Evolutionary conservation across 2,113 vertebrate genomes (phyloP).

Genomic region (Muscicapa adusta): DNA sequence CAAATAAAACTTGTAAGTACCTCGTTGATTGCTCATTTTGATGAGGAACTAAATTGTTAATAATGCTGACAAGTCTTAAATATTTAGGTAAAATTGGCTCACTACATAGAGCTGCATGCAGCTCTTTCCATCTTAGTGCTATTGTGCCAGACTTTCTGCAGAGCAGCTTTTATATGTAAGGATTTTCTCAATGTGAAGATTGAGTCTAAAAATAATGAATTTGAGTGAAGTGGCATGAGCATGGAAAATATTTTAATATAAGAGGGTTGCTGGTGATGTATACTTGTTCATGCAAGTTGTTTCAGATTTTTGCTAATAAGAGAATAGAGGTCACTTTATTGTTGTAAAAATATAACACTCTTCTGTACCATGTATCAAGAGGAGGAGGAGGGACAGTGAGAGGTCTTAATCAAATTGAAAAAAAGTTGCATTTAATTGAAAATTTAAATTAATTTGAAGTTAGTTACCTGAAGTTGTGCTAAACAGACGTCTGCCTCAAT

Average conservation of each 20-base stretch:
- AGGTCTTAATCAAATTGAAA: background rate
- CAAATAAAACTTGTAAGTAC: background rate
- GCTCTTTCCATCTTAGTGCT: background rate
- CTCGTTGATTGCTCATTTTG: background rate
- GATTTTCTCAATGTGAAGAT: background rate
- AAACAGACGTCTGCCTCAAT: background rate
- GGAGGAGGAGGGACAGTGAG: fast-evolving
- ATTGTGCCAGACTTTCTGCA: background rate
- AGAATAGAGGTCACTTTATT: background rate
- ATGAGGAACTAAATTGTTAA: background rate
- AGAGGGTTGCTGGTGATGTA: background rate
- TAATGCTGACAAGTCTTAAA: background rate
- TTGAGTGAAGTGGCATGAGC: background rate
- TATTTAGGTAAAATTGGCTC: background rate
- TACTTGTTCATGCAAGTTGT: background rate
- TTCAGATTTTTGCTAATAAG: background rate
- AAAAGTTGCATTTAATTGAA: background rate
- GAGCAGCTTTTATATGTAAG: background rate
- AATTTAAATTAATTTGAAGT: background rate
- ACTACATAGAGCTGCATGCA: background rate
- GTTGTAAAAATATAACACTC: background rate
- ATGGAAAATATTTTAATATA: background rate
- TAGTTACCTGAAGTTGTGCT: background rate
- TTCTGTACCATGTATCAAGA: background rate
- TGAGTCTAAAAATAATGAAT: background rate